Evolutionary conservation across 2,888 invertebrate genomes (phyloP).

Genomic region (Phengaris alcon): DNA sequence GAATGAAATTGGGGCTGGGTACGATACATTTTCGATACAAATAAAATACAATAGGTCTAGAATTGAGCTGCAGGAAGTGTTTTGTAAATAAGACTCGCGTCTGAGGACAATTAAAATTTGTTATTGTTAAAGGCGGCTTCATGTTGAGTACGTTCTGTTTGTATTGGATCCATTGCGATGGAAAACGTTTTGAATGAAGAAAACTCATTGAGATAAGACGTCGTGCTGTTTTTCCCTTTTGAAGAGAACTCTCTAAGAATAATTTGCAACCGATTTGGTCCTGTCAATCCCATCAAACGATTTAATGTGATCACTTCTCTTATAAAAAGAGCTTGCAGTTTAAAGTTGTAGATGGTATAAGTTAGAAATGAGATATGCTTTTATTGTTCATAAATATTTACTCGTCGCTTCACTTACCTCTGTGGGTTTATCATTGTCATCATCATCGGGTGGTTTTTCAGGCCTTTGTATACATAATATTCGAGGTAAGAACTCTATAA

Average conservation of each 20-base stretch:
- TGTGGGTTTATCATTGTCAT: slow-evolving; percentile 72
- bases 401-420: slow-evolving; percentile 59
- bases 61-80: slow-evolving; percentile 64
- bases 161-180: slow-evolving; percentile 62
- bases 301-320: slow-evolving; percentile 9
- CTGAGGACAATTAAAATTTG: slow-evolving; percentile 71
- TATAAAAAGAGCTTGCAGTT: slow-evolving; percentile 33
- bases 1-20: slow-evolving; percentile 77
- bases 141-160: slow-evolving; percentile 57
- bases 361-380: slow-evolving; percentile 34
- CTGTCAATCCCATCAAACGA: slow-evolving; percentile 33
- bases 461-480: slow-evolving; percentile 94
- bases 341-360: slow-evolving; percentile 41
- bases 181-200: slow-evolving; percentile 64
- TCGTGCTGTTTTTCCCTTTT: slow-evolving; percentile 56
- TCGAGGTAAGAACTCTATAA: slow-evolving; percentile 91
- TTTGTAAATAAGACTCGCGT: slow-evolving; percentile 60
- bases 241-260: slow-evolving; percentile 55
- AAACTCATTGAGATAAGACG: slow-evolving; percentile 57
- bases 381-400: neutral
- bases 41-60: slow-evolving; percentile 69
- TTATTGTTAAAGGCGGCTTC: slow-evolving; percentile 63
- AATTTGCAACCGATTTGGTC: slow-evolving; percentile 58
- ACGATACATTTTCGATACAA: slow-evolving; percentile 75
- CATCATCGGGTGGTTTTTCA: slow-evolving; percentile 86